phyloP scores from a whole-genome alignment of 1,140 invertebrate species.

The Agrypnia vestita region DNA sequence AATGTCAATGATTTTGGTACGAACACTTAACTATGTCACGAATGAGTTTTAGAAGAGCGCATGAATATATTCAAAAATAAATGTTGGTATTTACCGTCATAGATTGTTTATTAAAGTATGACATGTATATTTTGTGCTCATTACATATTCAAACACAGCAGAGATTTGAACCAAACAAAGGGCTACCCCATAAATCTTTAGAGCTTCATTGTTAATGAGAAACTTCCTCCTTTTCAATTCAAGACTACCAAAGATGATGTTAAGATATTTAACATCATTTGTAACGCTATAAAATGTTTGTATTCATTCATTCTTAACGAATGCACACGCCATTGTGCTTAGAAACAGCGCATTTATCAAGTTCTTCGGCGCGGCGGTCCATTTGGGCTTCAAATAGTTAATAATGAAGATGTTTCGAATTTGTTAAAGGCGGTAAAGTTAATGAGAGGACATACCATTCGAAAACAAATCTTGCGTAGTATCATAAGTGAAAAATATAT shows the following conservation, averaged over 20 bases:
- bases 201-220: slow-evolving; percentile 56
- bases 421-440: slow-evolving; percentile 9
- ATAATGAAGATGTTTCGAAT: slow-evolving; percentile 34
- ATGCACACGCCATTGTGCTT: slow-evolving; percentile 29
- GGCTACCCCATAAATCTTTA: slow-evolving; percentile 43
- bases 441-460: slow-evolving; percentile 15
- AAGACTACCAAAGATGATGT: slow-evolving; percentile 53
- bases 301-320: slow-evolving; percentile 41
- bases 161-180: slow-evolving; percentile 18
- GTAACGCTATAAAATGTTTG: slow-evolving; percentile 54
- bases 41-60: no score
- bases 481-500: slow-evolving; percentile 8
- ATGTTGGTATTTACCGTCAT: background rate
- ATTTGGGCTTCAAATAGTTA: slow-evolving; percentile 15
- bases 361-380: background rate
- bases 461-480: background rate
- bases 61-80: no score
- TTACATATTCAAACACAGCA: slow-evolving; percentile 39
- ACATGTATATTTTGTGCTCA: slow-evolving; percentile 19
- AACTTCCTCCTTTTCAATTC: slow-evolving; percentile 57
- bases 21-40: no score
- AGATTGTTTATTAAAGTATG: background rate
- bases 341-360: slow-evolving; percentile 22
- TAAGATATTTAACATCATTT: slow-evolving; percentile 60
- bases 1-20: no score